These are phyloP conservation scores for Cheilosia vulpina DNA, from an alignment of 2,888 invertebrate species.

Conservation along the genomic window DNA sequence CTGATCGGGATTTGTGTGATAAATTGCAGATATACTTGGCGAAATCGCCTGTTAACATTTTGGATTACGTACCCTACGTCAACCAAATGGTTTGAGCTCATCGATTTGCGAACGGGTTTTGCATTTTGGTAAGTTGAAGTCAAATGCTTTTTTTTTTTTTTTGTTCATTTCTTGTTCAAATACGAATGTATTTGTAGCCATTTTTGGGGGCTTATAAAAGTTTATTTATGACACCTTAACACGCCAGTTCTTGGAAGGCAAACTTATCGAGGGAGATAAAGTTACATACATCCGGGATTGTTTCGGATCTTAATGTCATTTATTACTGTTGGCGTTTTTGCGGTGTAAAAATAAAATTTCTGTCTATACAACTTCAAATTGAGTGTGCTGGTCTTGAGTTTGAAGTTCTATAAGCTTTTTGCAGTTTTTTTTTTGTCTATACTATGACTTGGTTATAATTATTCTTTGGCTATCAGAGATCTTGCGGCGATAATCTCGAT, in stretches of 20 bases:
- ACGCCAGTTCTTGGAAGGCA: conserved; percentile 25
- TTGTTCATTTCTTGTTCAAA: conserved; percentile 17
- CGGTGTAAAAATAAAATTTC: no score
- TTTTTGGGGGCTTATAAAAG: conserved; percentile 20
- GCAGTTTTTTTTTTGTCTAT: no score
- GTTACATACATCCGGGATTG: conserved; percentile 35
- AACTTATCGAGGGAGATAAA: conserved; percentile 15
- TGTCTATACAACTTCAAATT: no score
- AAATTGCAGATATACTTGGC: conserved; percentile 28
- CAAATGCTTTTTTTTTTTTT: conserved; percentile 17
- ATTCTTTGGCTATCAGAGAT: no score
- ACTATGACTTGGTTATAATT: no score
- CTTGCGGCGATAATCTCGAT: no score
- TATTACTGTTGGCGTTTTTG: background rate
- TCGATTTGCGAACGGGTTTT: conserved; percentile 65
- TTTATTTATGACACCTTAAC: conserved; percentile 31
- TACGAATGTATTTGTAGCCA: conserved; percentile 1
- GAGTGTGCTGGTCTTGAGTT: no score
- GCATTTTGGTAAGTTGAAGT: conserved; percentile 57
- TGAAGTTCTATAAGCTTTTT: no score
- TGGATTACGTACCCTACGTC: conserved; percentile 47
- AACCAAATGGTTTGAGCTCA: conserved; percentile 49
- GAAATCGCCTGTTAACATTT: conserved; percentile 41
- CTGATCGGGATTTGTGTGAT: conserved; percentile 13
- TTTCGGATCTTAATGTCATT: background rate